phyloP scores from a whole-genome alignment of 2,113 vertebrate genomes.

The Motacilla alba region DNA sequence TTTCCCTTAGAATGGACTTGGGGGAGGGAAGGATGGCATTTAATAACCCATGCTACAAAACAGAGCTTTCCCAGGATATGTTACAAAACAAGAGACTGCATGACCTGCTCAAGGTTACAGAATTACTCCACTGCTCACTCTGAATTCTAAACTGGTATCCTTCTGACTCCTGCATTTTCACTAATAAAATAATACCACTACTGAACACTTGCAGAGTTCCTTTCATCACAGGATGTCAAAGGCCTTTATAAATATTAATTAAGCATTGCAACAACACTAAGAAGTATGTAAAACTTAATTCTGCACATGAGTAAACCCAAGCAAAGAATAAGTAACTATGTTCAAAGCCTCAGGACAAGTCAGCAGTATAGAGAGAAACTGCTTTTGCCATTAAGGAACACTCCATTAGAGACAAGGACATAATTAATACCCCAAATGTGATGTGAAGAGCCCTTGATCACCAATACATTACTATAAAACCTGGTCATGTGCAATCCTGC shows the following conservation, averaged over 20 bases:
- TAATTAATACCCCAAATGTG: not conserved
- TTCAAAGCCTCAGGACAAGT: not conserved
- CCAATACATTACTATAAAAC: not conserved
- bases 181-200: conserved; percentile 39
- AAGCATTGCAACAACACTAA: conserved; percentile 26
- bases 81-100: not conserved
- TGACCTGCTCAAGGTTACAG: conserved; percentile 44
- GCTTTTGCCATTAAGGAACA: not conserved
- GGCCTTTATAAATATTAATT: conserved; percentile 51
- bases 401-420: not conserved
- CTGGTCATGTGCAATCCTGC: not conserved
- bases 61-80: conserved; percentile 7
- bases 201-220: not conserved
- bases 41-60: not conserved
- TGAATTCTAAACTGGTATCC: conserved; percentile 27
- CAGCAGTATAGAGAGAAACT: not conserved
- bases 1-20: not conserved
- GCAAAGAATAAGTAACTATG: conserved; percentile 17
- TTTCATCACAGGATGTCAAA: conserved; percentile 54
- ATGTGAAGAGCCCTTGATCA: not conserved
- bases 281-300: conserved; percentile 36
- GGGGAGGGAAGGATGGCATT: not conserved
- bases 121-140: conserved; percentile 20
- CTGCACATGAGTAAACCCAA: conserved; percentile 51
- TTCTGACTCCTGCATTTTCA: conserved; percentile 27